Evolutionary conservation across 2,113 vertebrate species (phyloP).

Genomic region (Archocentrus centrarchus): DNA sequence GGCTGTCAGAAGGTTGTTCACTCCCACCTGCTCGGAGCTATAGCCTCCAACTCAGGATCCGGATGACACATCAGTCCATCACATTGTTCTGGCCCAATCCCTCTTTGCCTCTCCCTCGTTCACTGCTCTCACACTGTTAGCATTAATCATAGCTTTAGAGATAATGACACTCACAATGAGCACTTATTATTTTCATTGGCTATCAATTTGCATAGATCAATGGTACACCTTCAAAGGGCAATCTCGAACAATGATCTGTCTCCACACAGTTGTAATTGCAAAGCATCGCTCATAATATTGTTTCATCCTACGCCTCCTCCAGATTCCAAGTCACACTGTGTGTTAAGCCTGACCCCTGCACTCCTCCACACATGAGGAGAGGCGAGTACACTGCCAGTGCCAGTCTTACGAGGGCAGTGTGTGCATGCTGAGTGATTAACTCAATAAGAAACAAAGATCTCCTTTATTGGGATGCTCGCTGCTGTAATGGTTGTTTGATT

Average conservation of each 20-base stretch:
- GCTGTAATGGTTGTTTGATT: constrained; percentile 81
- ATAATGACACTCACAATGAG: constrained; percentile 28
- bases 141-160: constrained; percentile 36
- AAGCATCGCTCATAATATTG: constrained; percentile 52
- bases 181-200: constrained; percentile 49
- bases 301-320: constrained; percentile 64
- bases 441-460: constrained; percentile 78
- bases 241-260: constrained; percentile 53
- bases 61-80: constrained; percentile 64
- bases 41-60: constrained; percentile 42
- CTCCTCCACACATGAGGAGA: constrained; percentile 57
- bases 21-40: constrained; percentile 69
- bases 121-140: constrained; percentile 10
- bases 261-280: constrained; percentile 59
- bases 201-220: constrained; percentile 58
- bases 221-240: constrained; percentile 52
- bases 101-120: constrained; percentile 10
- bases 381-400: constrained; percentile 51
- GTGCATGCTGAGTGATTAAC: constrained; percentile 72
- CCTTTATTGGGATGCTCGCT: constrained; percentile 73
- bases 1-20: constrained; percentile 65
- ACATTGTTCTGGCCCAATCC: constrained; percentile 9
- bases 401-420: constrained; percentile 46
- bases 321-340: constrained; percentile 47
- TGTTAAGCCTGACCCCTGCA: constrained; percentile 61